Base-by-base conservation (phyloP, 2,113 vertebrate genomes). In the Felis chaus region DNA sequence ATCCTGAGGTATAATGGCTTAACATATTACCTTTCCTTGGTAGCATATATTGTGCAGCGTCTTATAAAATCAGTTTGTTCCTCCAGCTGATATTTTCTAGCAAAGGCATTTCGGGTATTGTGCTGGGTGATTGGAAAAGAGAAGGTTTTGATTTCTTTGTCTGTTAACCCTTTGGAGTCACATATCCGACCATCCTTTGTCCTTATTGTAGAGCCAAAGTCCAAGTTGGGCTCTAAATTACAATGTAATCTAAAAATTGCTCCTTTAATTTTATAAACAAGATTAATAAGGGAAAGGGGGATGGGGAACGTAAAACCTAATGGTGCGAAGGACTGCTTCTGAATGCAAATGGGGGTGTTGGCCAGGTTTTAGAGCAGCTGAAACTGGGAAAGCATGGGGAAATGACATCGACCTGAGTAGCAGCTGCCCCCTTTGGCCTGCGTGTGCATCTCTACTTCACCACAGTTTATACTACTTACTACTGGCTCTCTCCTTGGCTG, bases 251-350 rank as follows among this genome's bases (percentile, higher is more conserved):
- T 79, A 76, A 78, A 95, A 89, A 80, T 48, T 10, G 3, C 25
- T 86, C 14, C 69, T 89, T 93, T 82, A 55, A 68, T 53, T 93
- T 93, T 94, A 69, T 55, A 90, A 89, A 48, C 3, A 82, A 69
- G 96, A 78, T 76, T 68, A 69, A 12, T 39, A 78, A 91, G 39
- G 16, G 36, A 61, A 86, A 86, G 7, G 3, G 14, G 9, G 18
- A n/a, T 39, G 3, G 4, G 18, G 31, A 73, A 36, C 15, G 13
- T 68, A 80, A 63, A 69, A 69, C 4, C 31, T 25, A 92, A n/a
- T 4, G 7, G 8, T 86, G 41, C 48, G 39, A 81, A 85, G 9
- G 23, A 39, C 15, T 80, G 14, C n/a, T 89, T 93, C 91, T 95
- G 68, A 61, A 41, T 36, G 31, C 61, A 41, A 55, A 15, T 33